Conservation (phyloP, 1,140 invertebrate genomes). For the Achatina immaculata region DNA sequence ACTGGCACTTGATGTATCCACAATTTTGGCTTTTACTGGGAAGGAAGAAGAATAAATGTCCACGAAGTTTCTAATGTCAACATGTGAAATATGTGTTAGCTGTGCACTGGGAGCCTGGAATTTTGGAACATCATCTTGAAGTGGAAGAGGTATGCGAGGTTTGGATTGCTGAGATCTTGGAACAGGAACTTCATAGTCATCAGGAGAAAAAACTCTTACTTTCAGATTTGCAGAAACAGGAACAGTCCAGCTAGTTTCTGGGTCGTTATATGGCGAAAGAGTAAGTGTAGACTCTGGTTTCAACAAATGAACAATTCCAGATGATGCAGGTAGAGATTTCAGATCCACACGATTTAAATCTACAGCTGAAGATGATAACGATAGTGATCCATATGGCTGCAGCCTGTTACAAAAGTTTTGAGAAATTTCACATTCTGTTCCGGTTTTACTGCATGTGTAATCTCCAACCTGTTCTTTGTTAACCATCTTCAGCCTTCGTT, state of each 20-base stretch:
- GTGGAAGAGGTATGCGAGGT: background rate
- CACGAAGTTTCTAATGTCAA: slow-evolving; percentile 17
- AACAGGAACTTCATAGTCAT: slow-evolving; percentile 47
- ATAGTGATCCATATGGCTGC: background rate
- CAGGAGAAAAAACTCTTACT: slow-evolving; percentile 24
- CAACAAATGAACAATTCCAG: slow-evolving; percentile 38
- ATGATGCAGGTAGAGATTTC: background rate
- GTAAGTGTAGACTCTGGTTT: slow-evolving; percentile 33
- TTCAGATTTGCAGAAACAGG: slow-evolving; percentile 36
- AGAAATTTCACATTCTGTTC: background rate
- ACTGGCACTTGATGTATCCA: background rate
- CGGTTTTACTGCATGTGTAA: background rate
- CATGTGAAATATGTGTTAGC: background rate
- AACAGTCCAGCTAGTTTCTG: slow-evolving; percentile 35
- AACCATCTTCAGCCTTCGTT: slow-evolving; percentile 37
- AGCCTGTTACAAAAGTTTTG: background rate
- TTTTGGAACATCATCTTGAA: background rate
- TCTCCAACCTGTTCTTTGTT: background rate
- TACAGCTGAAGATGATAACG: background rate
- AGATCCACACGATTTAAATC: background rate
- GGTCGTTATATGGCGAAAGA: slow-evolving; percentile 41
- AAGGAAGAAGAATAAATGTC: slow-evolving; percentile 25
- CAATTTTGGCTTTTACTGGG: slow-evolving; percentile 29
- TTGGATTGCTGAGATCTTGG: background rate
- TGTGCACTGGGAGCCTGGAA: slow-evolving; percentile 7